Percentiles rank a stretch among this genome's conserved stretches.
Evolutionary conservation across 2,888 invertebrate genomes (phyloP).

Genomic region (Camptogramma bilineatum): DNA sequence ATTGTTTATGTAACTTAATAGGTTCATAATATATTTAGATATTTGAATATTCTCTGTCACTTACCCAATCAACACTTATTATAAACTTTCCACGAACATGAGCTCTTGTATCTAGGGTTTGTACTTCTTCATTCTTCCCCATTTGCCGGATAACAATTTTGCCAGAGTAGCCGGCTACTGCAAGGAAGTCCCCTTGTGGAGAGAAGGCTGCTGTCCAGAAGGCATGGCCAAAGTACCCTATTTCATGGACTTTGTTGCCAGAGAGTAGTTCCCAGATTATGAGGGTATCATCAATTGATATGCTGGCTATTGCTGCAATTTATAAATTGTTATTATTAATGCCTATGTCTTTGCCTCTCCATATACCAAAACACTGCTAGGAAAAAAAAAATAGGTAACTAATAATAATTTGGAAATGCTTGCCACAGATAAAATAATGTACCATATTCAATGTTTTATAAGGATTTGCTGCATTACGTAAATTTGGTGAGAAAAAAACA

Average conservation of each 20-base stretch:
- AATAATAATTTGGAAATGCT: no score
- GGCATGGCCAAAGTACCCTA: slow-evolving; percentile 94
- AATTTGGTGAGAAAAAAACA: no score
- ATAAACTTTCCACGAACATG: slow-evolving; percentile 91
- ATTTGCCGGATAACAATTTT: slow-evolving; percentile 92
- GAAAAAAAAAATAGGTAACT: no score
- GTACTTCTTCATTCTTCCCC: slow-evolving; percentile 88
- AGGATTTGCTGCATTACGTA: no score
- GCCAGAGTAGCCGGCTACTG: slow-evolving; percentile 96
- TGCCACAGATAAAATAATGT: no score
- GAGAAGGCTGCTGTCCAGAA: slow-evolving; percentile 98
- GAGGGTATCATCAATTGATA: slow-evolving; percentile 95
- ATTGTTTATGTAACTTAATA: no score
- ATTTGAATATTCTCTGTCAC: slow-evolving; percentile 55
- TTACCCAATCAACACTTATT: slow-evolving; percentile 96
- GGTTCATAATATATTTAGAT: no score
- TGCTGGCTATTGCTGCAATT: slow-evolving; percentile 91
- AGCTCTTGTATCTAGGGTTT: slow-evolving; percentile 92
- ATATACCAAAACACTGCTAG: no score
- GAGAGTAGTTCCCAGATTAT: slow-evolving; percentile 95
- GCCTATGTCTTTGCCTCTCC: no score
- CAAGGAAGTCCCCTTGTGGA: slow-evolving; percentile 94
- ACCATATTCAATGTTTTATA: no score
- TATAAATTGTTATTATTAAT: not conserved
- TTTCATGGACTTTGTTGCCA: slow-evolving; percentile 92